These are phyloP conservation scores for Platanista minor DNA, from an alignment of 2,113 vertebrate species.

Conservation along the genomic window DNA sequence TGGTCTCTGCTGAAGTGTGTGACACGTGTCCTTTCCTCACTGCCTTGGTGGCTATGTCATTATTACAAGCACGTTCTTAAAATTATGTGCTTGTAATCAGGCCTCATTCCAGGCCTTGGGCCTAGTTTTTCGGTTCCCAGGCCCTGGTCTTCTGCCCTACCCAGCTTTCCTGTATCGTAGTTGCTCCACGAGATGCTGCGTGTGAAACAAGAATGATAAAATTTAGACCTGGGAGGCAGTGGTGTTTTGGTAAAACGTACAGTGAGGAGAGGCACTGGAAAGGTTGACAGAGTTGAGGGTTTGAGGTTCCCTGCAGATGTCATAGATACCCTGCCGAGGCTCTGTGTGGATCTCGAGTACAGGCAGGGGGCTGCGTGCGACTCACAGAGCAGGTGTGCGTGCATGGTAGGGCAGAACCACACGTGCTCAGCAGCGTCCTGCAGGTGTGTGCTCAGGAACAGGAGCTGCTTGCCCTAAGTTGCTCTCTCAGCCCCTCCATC, in stretches of 20 bases:
- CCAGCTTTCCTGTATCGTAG: accelerated
- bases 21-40: accelerated
- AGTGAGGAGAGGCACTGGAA: background rate
- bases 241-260: too few species aligned
- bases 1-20: background rate
- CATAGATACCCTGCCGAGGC: background rate
- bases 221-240: background rate
- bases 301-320: background rate
- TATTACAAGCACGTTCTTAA: accelerated
- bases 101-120: background rate
- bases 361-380: too few species aligned
- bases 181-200: accelerated
- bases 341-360: too few species aligned
- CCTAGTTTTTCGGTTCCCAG: background rate
- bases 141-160: background rate
- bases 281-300: accelerated
- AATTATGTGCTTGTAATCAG: background rate
- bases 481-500: background rate
- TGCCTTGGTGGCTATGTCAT: accelerated
- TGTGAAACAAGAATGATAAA: background rate
- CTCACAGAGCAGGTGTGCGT: accelerated
- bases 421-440: accelerated
- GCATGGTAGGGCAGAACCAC: accelerated
- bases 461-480: too few species aligned
- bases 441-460: too few species aligned